Conservation (phyloP, 2,797 vertebrate species). For the Ceryle rudis region DNA sequence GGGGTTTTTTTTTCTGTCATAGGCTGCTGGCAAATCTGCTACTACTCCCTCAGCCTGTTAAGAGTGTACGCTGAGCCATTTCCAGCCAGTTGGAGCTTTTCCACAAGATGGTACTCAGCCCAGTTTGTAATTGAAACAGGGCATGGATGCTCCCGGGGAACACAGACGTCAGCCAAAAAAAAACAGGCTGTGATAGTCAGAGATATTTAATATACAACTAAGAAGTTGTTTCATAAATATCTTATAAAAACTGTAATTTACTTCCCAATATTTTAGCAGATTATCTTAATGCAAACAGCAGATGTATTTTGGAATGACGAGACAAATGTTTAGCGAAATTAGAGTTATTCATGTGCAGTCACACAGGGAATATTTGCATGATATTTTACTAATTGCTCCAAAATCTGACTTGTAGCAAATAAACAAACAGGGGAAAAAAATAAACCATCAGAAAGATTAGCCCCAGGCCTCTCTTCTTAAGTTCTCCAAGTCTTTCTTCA, state of each 20-base stretch:
- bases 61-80: neutral
- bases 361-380: conserved; percentile 83
- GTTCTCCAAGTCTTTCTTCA: conserved; percentile 49
- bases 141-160: neutral
- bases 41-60: neutral
- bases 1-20: neutral
- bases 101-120: conserved; percentile 41
- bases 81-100: conserved; percentile 52
- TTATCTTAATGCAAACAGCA: conserved; percentile 79
- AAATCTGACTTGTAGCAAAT: conserved; percentile 76
- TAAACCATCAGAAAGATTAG: conserved; percentile 66
- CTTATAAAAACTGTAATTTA: conserved; percentile 75
- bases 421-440: conserved; percentile 66
- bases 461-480: conserved; percentile 50
- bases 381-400: conserved; percentile 81
- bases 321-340: conserved; percentile 78
- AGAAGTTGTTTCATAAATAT: conserved; percentile 76
- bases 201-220: conserved; percentile 73
- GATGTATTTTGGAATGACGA: conserved; percentile 74
- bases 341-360: conserved; percentile 78
- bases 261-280: conserved; percentile 76
- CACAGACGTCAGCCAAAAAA: conserved; percentile 16
- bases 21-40: neutral
- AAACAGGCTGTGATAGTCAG: conserved; percentile 29
- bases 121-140: conserved; percentile 58